Percentiles rank a stretch among this genome's conserved stretches.
These are phyloP conservation scores for Rostratula benghalensis DNA, from an alignment of 2,113 vertebrate genomes.

Conservation along the genomic window DNA sequence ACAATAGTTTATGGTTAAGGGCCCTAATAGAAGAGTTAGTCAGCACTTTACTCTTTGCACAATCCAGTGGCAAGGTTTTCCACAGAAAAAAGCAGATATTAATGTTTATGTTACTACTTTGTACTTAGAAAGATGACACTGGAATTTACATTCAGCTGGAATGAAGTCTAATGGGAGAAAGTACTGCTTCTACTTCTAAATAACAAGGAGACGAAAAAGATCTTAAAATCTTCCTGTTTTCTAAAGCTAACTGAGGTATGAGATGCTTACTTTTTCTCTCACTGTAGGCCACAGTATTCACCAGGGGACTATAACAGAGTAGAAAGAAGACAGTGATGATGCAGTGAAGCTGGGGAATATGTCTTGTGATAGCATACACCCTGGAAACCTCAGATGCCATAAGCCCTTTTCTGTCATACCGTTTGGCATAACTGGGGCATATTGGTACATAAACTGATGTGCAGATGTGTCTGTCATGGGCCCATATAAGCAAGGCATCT, in stretches of 20 bases:
- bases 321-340: background rate
- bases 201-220: background rate
- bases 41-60: background rate
- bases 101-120: background rate
- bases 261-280: background rate
- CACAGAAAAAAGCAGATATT: background rate
- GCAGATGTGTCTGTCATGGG: background rate
- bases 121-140: background rate
- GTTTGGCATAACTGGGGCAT: background rate
- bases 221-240: background rate
- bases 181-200: background rate
- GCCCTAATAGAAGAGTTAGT: background rate
- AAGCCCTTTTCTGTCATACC: background rate
- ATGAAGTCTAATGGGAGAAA: background rate
- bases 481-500: background rate
- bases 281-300: background rate
- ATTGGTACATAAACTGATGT: rapidly evolving
- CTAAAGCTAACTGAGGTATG: background rate
- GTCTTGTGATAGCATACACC: background rate
- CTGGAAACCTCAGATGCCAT: background rate
- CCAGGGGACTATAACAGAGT: background rate
- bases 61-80: background rate
- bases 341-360: background rate
- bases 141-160: background rate
- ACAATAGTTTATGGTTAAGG: background rate